phyloP scores from a whole-genome alignment of 2,113 vertebrate genomes.

The Microcebus murinus region DNA sequence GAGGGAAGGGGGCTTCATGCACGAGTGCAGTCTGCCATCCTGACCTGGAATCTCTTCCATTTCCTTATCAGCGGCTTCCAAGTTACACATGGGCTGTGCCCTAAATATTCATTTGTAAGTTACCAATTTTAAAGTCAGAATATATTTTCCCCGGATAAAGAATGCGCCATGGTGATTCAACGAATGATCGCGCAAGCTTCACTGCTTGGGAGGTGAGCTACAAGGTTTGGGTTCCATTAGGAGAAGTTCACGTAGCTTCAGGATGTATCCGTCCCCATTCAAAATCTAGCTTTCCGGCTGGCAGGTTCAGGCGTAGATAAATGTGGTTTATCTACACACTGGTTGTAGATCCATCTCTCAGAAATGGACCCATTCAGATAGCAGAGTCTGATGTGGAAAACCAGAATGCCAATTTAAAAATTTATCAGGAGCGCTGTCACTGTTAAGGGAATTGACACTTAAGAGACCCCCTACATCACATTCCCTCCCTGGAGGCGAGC shows the following conservation, averaged over 20 bases:
- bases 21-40: not conserved
- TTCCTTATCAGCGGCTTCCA: not conserved
- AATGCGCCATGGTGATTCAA: not conserved
- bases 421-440: not conserved
- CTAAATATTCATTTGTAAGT: not conserved
- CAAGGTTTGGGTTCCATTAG: not conserved
- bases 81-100: not conserved
- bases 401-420: not conserved
- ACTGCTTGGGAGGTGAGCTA: not conserved
- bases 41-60: not conserved
- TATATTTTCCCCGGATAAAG: not conserved
- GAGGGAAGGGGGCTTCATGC: not conserved
- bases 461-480: not conserved
- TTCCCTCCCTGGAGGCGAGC: slow-evolving; percentile 1
- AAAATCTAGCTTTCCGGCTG: not conserved
- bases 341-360: not conserved
- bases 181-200: not conserved
- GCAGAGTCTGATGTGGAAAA: not conserved
- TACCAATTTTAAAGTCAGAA: not conserved
- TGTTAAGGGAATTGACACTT: not conserved
- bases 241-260: not conserved
- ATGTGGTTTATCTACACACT: not conserved
- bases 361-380: not conserved
- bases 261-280: not conserved
- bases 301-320: not conserved